Percentiles rank a stretch among this genome's conserved stretches.
These are phyloP conservation scores for Hozukius guyotensis DNA, from an alignment of 2,797 vertebrate genomes.

Conservation along the genomic window DNA sequence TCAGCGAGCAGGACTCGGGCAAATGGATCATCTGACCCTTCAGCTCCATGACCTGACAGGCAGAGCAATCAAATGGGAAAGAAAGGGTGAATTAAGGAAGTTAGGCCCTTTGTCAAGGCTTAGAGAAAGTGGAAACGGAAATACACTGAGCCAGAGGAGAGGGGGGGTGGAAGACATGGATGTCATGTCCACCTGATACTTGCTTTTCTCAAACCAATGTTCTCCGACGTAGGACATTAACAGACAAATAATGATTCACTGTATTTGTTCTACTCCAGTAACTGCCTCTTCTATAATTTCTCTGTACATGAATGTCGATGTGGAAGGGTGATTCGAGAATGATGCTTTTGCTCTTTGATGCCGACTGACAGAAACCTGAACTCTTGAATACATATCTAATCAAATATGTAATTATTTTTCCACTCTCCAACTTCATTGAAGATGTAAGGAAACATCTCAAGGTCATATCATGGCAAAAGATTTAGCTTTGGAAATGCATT, in stretches of 20 bases:
- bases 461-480: background rate
- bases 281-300: background rate
- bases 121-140: background rate
- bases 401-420: background rate
- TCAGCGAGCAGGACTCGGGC: constrained; percentile 92
- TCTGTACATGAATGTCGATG: background rate
- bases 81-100: background rate
- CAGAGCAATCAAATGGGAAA: background rate
- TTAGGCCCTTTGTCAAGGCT: background rate
- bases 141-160: background rate
- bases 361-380: no score
- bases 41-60: constrained; percentile 93
- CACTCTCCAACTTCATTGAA: background rate
- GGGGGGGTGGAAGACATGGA: background rate
- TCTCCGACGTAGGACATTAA: background rate
- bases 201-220: background rate
- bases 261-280: background rate
- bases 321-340: background rate
- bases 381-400: background rate
- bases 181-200: background rate
- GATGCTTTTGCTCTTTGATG: background rate
- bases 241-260: background rate
- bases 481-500: background rate
- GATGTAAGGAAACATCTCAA: background rate
- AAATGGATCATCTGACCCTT: constrained; percentile 99